phyloP scores from a whole-genome alignment of 23 tunicate genomes.

The Botrylloides violaceus region DNA sequence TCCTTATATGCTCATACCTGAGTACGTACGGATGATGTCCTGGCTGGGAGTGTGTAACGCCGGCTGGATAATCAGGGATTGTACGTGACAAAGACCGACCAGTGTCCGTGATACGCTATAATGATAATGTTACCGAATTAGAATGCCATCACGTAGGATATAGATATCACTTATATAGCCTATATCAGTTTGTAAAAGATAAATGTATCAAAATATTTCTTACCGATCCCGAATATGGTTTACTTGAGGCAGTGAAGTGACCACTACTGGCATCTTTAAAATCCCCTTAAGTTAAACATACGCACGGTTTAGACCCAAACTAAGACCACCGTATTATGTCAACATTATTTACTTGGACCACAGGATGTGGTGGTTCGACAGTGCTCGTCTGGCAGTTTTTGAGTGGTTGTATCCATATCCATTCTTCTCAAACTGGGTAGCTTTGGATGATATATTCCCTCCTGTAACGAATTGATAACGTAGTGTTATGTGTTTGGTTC shows the following conservation, averaged over 20 bases:
- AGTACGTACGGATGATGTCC: conserved; percentile 45
- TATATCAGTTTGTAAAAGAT: too few species aligned
- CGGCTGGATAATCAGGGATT: conserved; percentile 61
- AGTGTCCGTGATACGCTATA: conserved; percentile 49
- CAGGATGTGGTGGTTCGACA: conserved; percentile 77
- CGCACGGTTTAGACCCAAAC: neutral
- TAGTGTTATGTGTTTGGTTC: neutral
- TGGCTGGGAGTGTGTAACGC: conserved; percentile 50
- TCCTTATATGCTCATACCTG: too few species aligned
- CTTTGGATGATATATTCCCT: conserved; percentile 66
- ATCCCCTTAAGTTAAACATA: conserved; percentile 16
- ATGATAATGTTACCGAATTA: neutral
- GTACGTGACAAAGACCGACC: conserved; percentile 52
- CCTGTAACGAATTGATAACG: neutral
- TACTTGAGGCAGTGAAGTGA: conserved; percentile 38
- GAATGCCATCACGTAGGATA: too few species aligned
- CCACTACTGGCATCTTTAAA: conserved; percentile 40
- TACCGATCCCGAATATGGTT: conserved; percentile 53
- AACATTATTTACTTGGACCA: conserved; percentile 38
- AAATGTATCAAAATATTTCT: too few species aligned
- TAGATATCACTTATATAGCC: too few species aligned
- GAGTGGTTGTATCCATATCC: conserved; percentile 85
- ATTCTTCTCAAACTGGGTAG: conserved; percentile 71
- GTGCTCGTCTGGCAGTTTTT: conserved; percentile 65
- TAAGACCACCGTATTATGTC: neutral